Base-by-base conservation (phyloP, 1,140 invertebrate species). In the Pseudomyrmex pallidus region DNA sequence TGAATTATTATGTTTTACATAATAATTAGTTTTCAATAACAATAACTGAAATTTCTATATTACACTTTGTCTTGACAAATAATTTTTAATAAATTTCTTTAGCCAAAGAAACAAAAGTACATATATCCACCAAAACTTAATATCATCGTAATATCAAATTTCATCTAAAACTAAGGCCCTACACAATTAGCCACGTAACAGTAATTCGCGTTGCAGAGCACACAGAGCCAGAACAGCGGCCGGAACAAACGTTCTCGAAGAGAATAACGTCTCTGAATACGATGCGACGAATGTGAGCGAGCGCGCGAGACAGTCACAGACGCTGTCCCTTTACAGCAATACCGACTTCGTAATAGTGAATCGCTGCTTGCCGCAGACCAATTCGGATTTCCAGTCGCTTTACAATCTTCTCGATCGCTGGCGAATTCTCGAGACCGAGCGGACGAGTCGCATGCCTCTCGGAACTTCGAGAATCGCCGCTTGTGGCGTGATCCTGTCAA, bases 361-460 rank as follows among this genome's bases (percentile, higher is more conserved):
- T 85, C 86, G 86, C 77, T 56, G 67, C 52, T 57, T 87, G n/a
- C 82, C 80, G 50, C 83, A 70, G 44, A 96, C 95, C 12, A 94
- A 95, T 66, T 94, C 95, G 87, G 96, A 97, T 90, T 96, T 96
- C 89, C 95, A 96, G 87, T 95, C 96, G 92, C 90, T 97, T 2
- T 96, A 96, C 85, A 95, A 89, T 56, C 78, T 95, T 94, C 94
- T 97, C 12, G 96, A 96, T 76, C 95, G 95, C 44, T 97, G 96
- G 96, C 96, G 96, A 91, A 95, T 95, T 83, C 94, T 94, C 15
- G 96, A 96, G 93, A 95, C 95, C 54, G 92, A 95, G 74, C 92
- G 95, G 76, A 96, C 90, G 20, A 96, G 87, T 94, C 94, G 52
- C 92, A 94, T 72, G 90, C 95, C 87, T 93, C 95, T 91, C 94